Evolutionary conservation across 2,888 invertebrate genomes (phyloP).

Genomic region (Clusia tigrina): DNA sequence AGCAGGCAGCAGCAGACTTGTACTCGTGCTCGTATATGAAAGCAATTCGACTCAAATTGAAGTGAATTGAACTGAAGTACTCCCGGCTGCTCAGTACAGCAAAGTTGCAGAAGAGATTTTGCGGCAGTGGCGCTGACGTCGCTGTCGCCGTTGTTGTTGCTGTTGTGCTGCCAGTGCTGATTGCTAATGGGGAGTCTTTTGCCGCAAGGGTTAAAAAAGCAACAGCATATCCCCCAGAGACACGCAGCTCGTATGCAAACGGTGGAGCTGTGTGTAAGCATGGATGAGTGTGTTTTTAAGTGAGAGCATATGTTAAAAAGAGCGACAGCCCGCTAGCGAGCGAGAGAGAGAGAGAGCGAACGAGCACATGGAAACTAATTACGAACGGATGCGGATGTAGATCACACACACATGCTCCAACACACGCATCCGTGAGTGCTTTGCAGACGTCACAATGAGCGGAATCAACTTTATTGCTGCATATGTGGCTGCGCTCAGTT

Average conservation of each 20-base stretch:
- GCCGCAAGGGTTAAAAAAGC: constrained; percentile 28
- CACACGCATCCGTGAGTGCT: constrained; percentile 19
- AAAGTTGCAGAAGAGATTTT: constrained; percentile 7
- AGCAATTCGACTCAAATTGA: too few species aligned
- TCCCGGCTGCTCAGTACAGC: neutral
- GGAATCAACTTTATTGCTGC: neutral
- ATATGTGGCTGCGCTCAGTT: constrained; percentile 22
- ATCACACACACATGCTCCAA: constrained; percentile 29
- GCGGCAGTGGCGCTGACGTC: neutral
- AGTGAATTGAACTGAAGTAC: too few species aligned
- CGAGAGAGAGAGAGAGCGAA: constrained; percentile 7
- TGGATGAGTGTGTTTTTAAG: constrained; percentile 41
- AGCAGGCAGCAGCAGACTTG: neutral
- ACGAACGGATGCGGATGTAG: constrained; percentile 36
- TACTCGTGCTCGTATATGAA: too few species aligned
- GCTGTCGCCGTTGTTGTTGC: neutral
- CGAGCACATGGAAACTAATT: constrained; percentile 16
- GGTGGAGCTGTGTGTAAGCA: neutral
- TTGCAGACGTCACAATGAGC: constrained; percentile 9
- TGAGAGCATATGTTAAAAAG: constrained; percentile 47
- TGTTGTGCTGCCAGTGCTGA: constrained; percentile 7
- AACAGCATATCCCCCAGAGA: constrained; percentile 31
- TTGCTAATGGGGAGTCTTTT: constrained; percentile 37
- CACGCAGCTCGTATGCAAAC: constrained; percentile 15
- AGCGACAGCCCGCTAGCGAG: constrained; percentile 13